phyloP scores from a whole-genome alignment of 2,888 invertebrate species.

The Therioaphis trifolii region DNA sequence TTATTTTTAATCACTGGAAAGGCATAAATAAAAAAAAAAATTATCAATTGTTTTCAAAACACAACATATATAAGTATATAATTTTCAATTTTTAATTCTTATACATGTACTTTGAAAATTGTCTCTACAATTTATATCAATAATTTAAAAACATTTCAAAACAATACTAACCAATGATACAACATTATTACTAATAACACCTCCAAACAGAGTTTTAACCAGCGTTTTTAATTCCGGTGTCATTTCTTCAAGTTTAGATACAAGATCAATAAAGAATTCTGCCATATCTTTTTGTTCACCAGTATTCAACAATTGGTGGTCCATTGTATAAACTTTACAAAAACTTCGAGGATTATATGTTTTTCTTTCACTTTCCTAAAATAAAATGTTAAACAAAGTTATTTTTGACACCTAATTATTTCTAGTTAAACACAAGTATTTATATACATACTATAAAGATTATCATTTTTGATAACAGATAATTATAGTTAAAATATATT shows the following conservation, averaged over 20 bases:
- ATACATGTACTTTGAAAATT: too few species aligned
- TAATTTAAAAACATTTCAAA: slow-evolving; percentile 1
- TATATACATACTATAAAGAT: too few species aligned
- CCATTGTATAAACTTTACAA: slow-evolving; percentile 95
- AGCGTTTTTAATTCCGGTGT: slow-evolving; percentile 88
- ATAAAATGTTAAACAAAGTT: slow-evolving; percentile 63
- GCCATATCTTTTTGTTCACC: slow-evolving; percentile 99
- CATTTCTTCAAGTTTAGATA: slow-evolving; percentile 96
- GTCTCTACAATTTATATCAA: too few species aligned
- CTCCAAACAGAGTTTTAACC: slow-evolving; percentile 92
- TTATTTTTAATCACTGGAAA: too few species aligned
- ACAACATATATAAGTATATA: too few species aligned
- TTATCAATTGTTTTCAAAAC: too few species aligned
- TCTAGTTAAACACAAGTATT: too few species aligned
- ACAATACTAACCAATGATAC: slow-evolving; percentile 81
- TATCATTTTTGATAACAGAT: too few species aligned
- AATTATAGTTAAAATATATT: too few species aligned
- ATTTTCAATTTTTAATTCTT: too few species aligned
- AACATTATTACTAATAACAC: slow-evolving; percentile 93
- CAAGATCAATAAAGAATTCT: slow-evolving; percentile 96
- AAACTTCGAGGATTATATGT: slow-evolving; percentile 95
- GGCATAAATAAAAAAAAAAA: too few species aligned
- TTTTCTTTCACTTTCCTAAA: slow-evolving; percentile 90
- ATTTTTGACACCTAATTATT: too few species aligned
- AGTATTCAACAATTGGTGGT: slow-evolving; percentile 93